Evolutionary conservation across 1,140 invertebrate species (phyloP).

Genomic region (Cyclina sinensis): DNA sequence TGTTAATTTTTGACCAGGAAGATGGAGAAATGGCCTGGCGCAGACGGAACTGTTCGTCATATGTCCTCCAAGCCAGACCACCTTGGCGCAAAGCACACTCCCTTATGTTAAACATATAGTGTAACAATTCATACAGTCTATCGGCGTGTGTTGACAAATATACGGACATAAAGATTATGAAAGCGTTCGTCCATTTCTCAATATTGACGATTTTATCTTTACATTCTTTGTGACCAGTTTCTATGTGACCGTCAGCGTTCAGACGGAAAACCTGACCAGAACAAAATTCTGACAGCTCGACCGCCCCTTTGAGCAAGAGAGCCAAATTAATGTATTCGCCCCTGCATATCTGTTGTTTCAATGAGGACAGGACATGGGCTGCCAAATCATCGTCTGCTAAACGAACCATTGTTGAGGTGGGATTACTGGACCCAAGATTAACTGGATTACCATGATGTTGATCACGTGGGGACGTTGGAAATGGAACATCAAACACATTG

Average conservation of each 20-base stretch:
- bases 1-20: constrained; percentile 4
- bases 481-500: no score
- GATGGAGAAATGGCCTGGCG: background rate
- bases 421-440: no score
- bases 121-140: constrained; percentile 6
- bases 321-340: background rate
- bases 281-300: constrained; percentile 18
- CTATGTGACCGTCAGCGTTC: background rate
- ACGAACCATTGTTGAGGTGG: no score
- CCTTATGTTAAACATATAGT: constrained; percentile 30
- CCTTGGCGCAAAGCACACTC: constrained; percentile 31
- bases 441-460: no score
- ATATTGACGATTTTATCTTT: constrained; percentile 1
- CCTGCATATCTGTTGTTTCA: constrained; percentile 11
- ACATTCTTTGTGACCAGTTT: background rate
- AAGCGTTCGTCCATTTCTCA: constrained; percentile 35
- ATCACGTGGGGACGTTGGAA: no score
- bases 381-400: constrained; percentile 9
- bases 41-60: constrained; percentile 18
- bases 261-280: background rate
- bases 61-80: constrained; percentile 19
- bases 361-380: background rate
- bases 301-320: background rate
- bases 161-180: constrained; percentile 11
- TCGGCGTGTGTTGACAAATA: constrained; percentile 4